Base-by-base conservation (phyloP, 2,797 vertebrate species). In the Sebastolobus altivelis region DNA sequence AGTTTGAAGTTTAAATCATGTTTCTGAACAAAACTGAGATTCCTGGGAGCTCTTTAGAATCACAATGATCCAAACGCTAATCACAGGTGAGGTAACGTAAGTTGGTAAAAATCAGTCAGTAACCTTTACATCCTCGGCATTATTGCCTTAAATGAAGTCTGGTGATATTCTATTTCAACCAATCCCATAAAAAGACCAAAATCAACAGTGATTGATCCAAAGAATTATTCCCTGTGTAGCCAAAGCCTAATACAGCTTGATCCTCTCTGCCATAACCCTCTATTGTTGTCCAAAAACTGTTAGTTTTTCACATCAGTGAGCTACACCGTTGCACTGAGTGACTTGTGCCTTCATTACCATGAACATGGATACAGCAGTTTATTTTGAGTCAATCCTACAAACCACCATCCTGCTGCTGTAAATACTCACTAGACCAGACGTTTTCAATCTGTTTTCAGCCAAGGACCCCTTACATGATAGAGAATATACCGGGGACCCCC, bases 1-100 rank as follows among this genome's bases (percentile, higher is more conserved):
- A 77, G 72, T 80, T 80, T 18, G 3, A 69, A 69, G 68, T 77
- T 75, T 65, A 60, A 77, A 77, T 81, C 66, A 49, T 70, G 66
- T 84, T 79, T 74, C 58, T 86, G 70, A 68, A 82, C 60, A 82
- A 52, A 46, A 31, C 25, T 65, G 20, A 72, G 67, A 56, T 54
- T 62, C 58, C 38, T 68, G 25, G 18, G 59, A 77, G 81, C 63
- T 52, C 1, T 66, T 75, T 38, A 67, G 5, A 84, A 70, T 61
- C 14, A 65, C 29, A 40, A n/a, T 27, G 35, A 72, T 61, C 20
- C 37, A 55, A 72, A 59, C 3, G 1, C 18, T 14, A 37, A 60
- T 16, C 58, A 70, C 60, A 59, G n/a, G 40, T 31, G 6, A 70
- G 18, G 14, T 11, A 8, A 66, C 4, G 12, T 12, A 25, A 7